Evolutionary conservation across 2,797 vertebrate species (phyloP), one percentile per base, ranked within the genome.

Genomic region (Paramormyrops hopkinsi): DNA sequence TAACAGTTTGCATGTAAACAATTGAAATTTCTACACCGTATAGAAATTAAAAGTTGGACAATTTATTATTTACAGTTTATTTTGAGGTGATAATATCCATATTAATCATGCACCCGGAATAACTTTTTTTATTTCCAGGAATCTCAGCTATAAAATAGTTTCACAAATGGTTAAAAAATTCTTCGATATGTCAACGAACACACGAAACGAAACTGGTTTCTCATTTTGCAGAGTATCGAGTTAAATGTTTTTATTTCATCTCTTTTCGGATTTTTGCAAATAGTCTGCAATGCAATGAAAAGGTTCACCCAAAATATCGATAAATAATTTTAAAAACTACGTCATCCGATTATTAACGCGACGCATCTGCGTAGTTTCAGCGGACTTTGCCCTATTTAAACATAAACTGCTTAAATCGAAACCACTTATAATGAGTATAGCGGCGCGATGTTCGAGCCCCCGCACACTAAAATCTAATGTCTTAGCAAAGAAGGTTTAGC

Each of bases 381-480:
- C 19, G 51, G 56, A 59, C 41, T 69, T 65, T n/a, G n/a, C 4
- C 11, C 41, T 46, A 37, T 88, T 46, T 48, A 48, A n/a, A 69
- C 59, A 29, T 41, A 22, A 51, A 65, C 44, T 59, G 48, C 41
- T 69, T 50, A 33, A 50, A 84, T 69, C 54, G 83, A 85, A 85
- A 50, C 79, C 54, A 51, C 46, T 7, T 50, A 8, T 41, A 48
- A 62, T 22, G 44, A 37, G 7, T 69, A 22, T 46, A 50, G 41
- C 41, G 3, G 88, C 53, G 82, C 56, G 6, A 6, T 44, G 14
- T 48, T 33, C 19, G 50, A 48, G 48, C 6, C 88, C 33, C 46
- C 85, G 87, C 33, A 90, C 69, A 88, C 51, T 62, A 37, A 44
- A 90, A 89, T 62, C 76, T 89, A 44, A 50, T 73, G 87, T 76